phyloP scores from a whole-genome alignment of 2,113 vertebrate species.

The Leptocoma aspasia region DNA sequence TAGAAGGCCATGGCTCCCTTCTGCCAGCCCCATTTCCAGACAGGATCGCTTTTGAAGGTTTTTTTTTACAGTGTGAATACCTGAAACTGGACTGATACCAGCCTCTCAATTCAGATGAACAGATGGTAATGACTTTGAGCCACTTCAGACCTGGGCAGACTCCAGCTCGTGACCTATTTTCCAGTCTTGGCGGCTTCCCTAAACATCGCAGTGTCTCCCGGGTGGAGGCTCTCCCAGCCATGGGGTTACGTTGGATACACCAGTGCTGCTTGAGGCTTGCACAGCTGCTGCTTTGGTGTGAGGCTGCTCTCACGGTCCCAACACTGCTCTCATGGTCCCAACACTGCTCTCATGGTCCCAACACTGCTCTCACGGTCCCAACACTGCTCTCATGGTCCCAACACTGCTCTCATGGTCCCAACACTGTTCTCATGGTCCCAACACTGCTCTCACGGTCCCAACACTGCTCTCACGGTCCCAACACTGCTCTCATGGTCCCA shows the following conservation, averaged over 20 bases:
- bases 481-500: not conserved
- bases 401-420: not conserved
- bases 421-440: no score
- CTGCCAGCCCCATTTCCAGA: not conserved
- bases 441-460: not conserved
- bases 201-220: not conserved
- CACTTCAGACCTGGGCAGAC: conserved; percentile 24
- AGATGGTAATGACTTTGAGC: conserved; percentile 56
- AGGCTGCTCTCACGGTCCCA: not conserved
- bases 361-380: not conserved
- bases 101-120: conserved; percentile 13
- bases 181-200: not conserved
- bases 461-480: not conserved
- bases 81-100: not conserved
- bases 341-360: not conserved
- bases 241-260: not conserved
- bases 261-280: not conserved
- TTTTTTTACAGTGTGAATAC: not conserved
- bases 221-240: not conserved
- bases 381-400: not conserved
- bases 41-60: not conserved
- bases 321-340: not conserved
- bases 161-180: conserved; percentile 49
- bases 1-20: not conserved
- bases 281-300: rapidly evolving